These are phyloP conservation scores for Uropetala carovei DNA, from an alignment of 2,888 invertebrate species.

Conservation along the genomic window DNA sequence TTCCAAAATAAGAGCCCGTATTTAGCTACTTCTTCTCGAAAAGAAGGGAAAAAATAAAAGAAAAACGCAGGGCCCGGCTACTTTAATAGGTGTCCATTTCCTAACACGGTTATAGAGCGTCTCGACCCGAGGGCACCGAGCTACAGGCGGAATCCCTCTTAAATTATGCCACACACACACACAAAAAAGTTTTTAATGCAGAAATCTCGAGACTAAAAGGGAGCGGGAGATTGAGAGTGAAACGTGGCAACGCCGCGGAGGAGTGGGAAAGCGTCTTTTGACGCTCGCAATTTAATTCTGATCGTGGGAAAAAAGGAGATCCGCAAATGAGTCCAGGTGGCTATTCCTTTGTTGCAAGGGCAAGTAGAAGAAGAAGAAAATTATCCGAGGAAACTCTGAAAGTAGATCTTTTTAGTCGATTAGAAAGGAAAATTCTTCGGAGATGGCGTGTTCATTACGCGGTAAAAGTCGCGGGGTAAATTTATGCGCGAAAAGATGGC, in stretches of 20 bases:
- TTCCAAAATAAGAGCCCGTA: background rate
- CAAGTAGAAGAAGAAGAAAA: background rate
- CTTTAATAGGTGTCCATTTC: background rate
- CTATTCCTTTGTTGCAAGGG: constrained; percentile 32
- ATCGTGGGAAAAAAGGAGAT: background rate
- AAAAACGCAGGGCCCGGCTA: background rate
- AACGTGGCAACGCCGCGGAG: constrained; percentile 42
- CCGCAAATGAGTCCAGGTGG: background rate
- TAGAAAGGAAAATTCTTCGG: background rate
- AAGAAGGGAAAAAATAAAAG: background rate
- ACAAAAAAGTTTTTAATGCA: background rate
- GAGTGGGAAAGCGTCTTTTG: constrained; percentile 2
- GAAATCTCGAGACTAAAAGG: background rate
- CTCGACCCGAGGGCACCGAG: background rate
- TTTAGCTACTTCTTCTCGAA: background rate
- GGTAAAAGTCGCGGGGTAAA: background rate
- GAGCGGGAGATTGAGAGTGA: background rate
- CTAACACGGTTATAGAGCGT: background rate
- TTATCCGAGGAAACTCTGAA: too few species aligned
- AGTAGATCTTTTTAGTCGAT: background rate
- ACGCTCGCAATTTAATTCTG: background rate
- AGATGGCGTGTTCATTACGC: background rate
- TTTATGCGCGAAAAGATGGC: background rate
- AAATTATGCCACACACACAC: background rate
- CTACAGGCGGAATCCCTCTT: background rate